These are phyloP conservation scores for Heliangelus exortis DNA, from an alignment of 2,797 vertebrate species.

Conservation along the genomic window DNA sequence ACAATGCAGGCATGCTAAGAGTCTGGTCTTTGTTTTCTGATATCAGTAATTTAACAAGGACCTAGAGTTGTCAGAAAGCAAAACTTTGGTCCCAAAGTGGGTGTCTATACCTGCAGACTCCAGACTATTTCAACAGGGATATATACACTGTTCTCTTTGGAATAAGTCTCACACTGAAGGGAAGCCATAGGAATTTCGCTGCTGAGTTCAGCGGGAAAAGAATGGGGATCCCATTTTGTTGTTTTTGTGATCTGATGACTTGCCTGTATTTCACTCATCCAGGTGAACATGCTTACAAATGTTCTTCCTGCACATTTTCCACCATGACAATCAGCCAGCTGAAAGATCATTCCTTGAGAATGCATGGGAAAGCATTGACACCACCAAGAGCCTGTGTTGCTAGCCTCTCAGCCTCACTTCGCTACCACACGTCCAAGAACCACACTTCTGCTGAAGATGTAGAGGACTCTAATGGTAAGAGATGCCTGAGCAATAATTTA, in stretches of 20 bases:
- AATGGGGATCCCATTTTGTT: neutral
- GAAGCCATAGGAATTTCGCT: conserved; percentile 1
- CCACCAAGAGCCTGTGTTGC: conserved; percentile 90
- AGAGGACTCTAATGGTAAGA: conserved; percentile 86
- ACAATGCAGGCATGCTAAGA: neutral
- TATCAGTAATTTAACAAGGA: neutral
- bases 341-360: conserved; percentile 95
- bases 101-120: neutral
- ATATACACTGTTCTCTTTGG: neutral
- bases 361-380: conserved; percentile 93
- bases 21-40: neutral
- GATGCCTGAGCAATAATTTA: neutral
- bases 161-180: neutral
- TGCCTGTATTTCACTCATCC: conserved; percentile 69
- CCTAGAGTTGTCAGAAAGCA: neutral
- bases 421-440: conserved; percentile 82
- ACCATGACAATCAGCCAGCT: conserved; percentile 97
- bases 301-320: conserved; percentile 94
- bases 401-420: conserved; percentile 85
- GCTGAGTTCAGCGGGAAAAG: neutral
- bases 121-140: neutral
- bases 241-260: conserved; percentile 55
- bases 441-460: conserved; percentile 77
- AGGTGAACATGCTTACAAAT: conserved; percentile 98
- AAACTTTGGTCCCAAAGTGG: neutral